Evolutionary conservation across 2,888 invertebrate species (phyloP).

Genomic region (Andrena praecox): DNA sequence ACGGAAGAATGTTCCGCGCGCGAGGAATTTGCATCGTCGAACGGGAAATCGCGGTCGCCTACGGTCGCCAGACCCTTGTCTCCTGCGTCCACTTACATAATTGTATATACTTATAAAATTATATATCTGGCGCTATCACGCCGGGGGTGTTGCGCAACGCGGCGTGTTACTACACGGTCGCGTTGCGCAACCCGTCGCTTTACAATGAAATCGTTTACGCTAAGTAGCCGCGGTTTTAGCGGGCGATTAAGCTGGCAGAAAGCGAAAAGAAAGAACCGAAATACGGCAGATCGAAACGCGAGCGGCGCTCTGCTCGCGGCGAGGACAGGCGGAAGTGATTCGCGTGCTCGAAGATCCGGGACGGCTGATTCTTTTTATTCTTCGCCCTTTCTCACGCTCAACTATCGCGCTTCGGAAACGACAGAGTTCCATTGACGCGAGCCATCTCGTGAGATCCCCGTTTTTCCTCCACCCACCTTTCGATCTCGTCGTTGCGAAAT

Average conservation of each 20-base stretch:
- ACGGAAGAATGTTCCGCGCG: slow-evolving; percentile 16
- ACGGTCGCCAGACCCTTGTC: slow-evolving; percentile 29
- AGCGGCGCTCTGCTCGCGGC: background rate
- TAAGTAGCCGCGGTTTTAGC: background rate
- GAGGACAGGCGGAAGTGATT: slow-evolving; percentile 52
- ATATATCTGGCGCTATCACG: slow-evolving; percentile 36
- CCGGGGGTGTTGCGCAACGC: slow-evolving; percentile 36
- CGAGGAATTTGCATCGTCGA: slow-evolving; percentile 21
- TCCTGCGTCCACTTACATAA: slow-evolving; percentile 38
- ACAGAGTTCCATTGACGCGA: background rate
- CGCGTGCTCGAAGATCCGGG: slow-evolving; percentile 49
- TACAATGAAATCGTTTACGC: slow-evolving; percentile 29
- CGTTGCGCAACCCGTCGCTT: slow-evolving; percentile 19
- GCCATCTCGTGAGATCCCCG: slow-evolving; percentile 31
- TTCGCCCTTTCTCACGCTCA: slow-evolving; percentile 50
- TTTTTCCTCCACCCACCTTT: slow-evolving; percentile 6
- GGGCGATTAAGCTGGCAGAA: slow-evolving; percentile 1
- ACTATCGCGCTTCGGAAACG: slow-evolving; percentile 42
- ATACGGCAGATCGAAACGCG: background rate
- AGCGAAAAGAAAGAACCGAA: background rate
- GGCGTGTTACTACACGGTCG: slow-evolving; percentile 9
- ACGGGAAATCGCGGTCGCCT: slow-evolving; percentile 44
- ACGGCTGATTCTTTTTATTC: slow-evolving; percentile 56
- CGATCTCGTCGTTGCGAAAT: slow-evolving; percentile 4
- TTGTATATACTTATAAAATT: slow-evolving; percentile 48